Percentiles rank a stretch among this genome's conserved stretches.
These are phyloP conservation scores for Piaya cayana DNA, from an alignment of 2,113 vertebrate species.

Conservation along the genomic window DNA sequence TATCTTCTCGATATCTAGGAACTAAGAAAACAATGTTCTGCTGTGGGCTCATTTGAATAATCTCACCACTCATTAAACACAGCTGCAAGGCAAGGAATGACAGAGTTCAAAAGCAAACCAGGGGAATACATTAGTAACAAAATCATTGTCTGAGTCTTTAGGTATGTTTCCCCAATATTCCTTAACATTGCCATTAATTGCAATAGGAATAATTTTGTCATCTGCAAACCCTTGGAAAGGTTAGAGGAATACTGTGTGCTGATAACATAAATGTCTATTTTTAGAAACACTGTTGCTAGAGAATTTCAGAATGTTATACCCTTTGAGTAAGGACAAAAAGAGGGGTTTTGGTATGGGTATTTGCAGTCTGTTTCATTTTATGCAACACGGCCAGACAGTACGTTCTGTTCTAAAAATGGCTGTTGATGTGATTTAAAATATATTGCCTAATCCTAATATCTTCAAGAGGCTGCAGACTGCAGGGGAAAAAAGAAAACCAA, in stretches of 20 bases:
- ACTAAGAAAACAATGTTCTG: conserved; percentile 66
- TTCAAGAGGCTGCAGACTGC: not conserved
- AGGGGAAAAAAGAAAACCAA: not conserved
- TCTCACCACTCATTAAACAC: conserved; percentile 82
- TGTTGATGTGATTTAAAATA: not conserved
- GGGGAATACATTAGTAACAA: conserved; percentile 78
- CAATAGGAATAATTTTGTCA: conserved; percentile 64
- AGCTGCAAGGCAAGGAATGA: conserved; percentile 77
- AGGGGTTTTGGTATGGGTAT: not conserved
- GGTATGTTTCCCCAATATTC: conserved; percentile 68
- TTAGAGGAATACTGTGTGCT: conserved; percentile 59
- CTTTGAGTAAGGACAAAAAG: not conserved
- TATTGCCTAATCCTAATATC: not conserved
- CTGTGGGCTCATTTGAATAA: conserved; percentile 78
- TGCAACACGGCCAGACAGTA: not conserved
- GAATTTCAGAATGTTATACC: not conserved
- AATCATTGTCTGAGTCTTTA: conserved; percentile 74
- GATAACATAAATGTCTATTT: conserved; percentile 22
- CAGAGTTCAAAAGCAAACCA: conserved; percentile 78
- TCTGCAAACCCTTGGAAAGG: conserved; percentile 46
- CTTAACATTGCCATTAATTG: conserved; percentile 68
- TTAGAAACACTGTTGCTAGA: conserved; percentile 19
- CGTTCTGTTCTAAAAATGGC: not conserved
- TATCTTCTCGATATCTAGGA: conserved; percentile 52
- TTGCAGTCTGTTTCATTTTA: not conserved